These are phyloP conservation scores for Paracanthobrama guichenoti DNA, from an alignment of 2,113 vertebrate species.

Conservation along the genomic window DNA sequence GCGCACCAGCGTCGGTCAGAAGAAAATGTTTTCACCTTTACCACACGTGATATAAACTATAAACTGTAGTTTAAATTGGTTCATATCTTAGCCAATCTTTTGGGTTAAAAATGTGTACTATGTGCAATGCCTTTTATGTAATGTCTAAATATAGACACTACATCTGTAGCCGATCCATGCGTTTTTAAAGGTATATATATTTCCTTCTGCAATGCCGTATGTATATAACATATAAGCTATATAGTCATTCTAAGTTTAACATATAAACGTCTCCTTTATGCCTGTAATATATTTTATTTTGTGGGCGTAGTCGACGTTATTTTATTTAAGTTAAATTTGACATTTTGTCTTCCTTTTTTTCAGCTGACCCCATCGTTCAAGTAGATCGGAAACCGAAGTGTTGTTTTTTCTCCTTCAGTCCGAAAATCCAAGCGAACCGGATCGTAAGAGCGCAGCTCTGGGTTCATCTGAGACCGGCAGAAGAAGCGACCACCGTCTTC, in stretches of 20 bases:
- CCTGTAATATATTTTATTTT: not conserved
- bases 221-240: not conserved
- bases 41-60: not conserved
- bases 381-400: slow-evolving; percentile 89
- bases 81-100: not conserved
- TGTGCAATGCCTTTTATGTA: not conserved
- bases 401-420: slow-evolving; percentile 94
- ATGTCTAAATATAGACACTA: not conserved
- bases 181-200: not conserved
- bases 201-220: not conserved
- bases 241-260: not conserved
- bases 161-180: not conserved
- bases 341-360: slow-evolving; percentile 65
- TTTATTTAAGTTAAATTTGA: not conserved
- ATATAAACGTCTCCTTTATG: not conserved
- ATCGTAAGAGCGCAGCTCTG: slow-evolving; percentile 93
- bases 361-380: slow-evolving; percentile 86
- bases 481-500: slow-evolving; percentile 89
- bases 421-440: slow-evolving; percentile 90
- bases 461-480: slow-evolving; percentile 89
- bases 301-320: not conserved
- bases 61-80: not conserved
- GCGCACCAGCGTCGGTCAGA: slow-evolving; percentile 1
- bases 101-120: not conserved
- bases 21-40: slow-evolving; percentile 1